Evolutionary conservation across 2,113 vertebrate genomes (phyloP), one percentile per base, ranked within the genome.

Genomic region (Macaca nemestrina): DNA sequence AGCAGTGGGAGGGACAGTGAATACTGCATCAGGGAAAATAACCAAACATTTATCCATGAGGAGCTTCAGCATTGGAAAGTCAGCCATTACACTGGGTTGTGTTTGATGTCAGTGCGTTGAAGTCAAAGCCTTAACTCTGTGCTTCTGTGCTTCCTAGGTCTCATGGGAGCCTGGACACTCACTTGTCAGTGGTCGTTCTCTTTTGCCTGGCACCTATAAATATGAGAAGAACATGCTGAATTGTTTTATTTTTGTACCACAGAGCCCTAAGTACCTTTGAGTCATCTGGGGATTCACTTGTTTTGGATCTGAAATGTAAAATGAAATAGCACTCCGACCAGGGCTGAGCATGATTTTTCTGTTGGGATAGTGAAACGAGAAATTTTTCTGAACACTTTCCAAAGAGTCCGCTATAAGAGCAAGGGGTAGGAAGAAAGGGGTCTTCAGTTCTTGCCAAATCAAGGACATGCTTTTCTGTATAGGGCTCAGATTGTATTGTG

Each of bases 401-500:
- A 76, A 25, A 82, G 22, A 83, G 35, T 50, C 11, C 13, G 10
- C 32, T 14, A 1, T 10, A 7, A 48, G 67, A 76, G 32, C n/a
- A 59, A 35, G 16, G 61, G 52, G 6, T 35, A 38, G 48, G 61
- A 87, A 80, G 43, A 88, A 75, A 32, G 22, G 45, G 27, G 35
- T 35, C 38, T 64, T 78, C 10, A 0, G 8, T 43, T 23, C 82
- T 85, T 76, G 45, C 22, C n/a, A 52, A 57, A 25, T 55, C 85
- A 52, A 35, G 52, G 86, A 40, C 32, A 55, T 64, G n/a, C 55
- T 75, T 86, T 75, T 72, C 59, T 10, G 6, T n/a, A 1, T 3
- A 9, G 55, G 10, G 5, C 25, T 48, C 52, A 18, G n/a, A n/a
- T 48, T 25, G 16, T 12, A 9, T 13, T 5, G 5, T 2, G 0